These are phyloP conservation scores for Diplazon laetatorius DNA, from an alignment of 2,888 invertebrate species.

Conservation along the genomic window DNA sequence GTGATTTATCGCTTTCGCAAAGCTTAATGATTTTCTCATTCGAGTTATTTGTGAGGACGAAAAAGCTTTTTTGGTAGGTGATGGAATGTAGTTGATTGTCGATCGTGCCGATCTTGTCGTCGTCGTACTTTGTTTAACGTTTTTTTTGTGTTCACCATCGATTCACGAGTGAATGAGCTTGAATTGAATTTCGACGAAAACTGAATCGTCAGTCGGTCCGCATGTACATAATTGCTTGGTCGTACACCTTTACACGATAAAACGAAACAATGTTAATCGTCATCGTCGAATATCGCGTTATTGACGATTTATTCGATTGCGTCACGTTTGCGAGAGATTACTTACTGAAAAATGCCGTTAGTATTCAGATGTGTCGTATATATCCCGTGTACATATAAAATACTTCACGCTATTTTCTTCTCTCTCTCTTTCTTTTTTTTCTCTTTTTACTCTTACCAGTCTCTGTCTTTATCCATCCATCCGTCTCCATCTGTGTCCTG, in stretches of 20 bases:
- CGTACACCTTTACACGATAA: slow-evolving; percentile 18
- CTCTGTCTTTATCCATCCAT: neutral
- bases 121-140: no score
- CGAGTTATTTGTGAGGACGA: no score
- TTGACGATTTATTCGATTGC: no score
- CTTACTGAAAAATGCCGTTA: slow-evolving; percentile 68
- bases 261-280: slow-evolving; percentile 32
- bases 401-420: slow-evolving; percentile 52
- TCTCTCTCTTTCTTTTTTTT: slow-evolving; percentile 62
- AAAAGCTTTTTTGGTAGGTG: no score
- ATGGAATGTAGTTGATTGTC: no score
- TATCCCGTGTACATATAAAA: slow-evolving; percentile 74
- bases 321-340: slow-evolving; percentile 48
- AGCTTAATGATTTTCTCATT: no score
- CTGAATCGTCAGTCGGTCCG: slow-evolving; percentile 51
- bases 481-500: neutral
- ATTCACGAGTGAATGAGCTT: no score
- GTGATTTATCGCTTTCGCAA: no score
- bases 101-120: no score
- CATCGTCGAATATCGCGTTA: no score
- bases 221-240: slow-evolving; percentile 32
- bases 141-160: neutral
- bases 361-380: slow-evolving; percentile 71
- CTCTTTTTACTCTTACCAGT: slow-evolving; percentile 67
- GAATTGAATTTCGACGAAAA: slow-evolving; percentile 68